Evolutionary conservation across 2,888 invertebrate genomes (phyloP).

Genomic region (Apocheima hispidaria): DNA sequence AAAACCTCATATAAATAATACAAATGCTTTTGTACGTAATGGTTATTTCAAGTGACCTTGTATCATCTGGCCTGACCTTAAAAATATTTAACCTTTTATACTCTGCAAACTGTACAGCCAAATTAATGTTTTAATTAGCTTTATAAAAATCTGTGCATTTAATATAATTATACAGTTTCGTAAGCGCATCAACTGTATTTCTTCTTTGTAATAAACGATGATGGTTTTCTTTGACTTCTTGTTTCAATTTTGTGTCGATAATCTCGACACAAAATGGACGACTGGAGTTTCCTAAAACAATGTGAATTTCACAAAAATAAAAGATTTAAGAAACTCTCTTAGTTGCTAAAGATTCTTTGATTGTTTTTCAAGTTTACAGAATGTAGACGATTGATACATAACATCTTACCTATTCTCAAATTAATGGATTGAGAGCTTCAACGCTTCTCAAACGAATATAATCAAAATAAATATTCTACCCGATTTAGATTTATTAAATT

Average conservation of each 20-base stretch:
- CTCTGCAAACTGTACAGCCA: neutral
- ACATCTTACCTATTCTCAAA: neutral
- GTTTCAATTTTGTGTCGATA: no score
- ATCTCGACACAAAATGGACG: no score
- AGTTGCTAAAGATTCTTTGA: no score
- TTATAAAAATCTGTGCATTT: neutral
- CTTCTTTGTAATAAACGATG: no score
- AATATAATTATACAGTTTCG: neutral
- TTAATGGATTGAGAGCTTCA: conserved; percentile 4
- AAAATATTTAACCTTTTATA: conserved; percentile 27
- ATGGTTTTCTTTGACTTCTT: no score
- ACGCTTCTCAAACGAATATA: neutral
- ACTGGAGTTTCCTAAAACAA: no score
- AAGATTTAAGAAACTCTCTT: no score
- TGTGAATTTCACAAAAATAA: no score
- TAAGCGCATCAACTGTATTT: neutral
- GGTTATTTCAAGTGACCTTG: conserved; percentile 21
- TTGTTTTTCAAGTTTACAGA: neutral
- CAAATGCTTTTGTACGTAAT: conserved; percentile 23
- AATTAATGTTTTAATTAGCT: neutral
- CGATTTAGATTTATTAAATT: conserved; percentile 1
- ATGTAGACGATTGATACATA: conserved; percentile 1
- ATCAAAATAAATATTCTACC: conserved; percentile 4
- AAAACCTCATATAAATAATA: conserved; percentile 24
- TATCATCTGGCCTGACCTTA: conserved; percentile 29